Percentiles rank a stretch among this genome's conserved stretches.
These are phyloP conservation scores for Girardia tigrina DNA, from an alignment of 2,888 invertebrate genomes.

Conservation along the genomic window DNA sequence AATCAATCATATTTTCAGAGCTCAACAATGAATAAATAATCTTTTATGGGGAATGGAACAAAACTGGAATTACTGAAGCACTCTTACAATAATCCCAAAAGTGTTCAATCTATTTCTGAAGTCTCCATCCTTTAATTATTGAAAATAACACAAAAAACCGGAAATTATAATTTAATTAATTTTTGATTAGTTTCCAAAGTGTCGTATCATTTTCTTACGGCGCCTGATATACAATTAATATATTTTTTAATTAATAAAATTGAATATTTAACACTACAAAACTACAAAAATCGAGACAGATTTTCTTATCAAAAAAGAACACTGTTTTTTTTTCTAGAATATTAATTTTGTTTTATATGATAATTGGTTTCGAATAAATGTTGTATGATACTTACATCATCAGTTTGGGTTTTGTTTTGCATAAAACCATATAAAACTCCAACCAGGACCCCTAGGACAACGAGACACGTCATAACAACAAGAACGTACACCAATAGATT, in stretches of 20 bases:
- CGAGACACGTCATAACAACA: conserved; percentile 9
- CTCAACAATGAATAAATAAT: no score
- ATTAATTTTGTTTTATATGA: no score
- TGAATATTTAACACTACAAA: no score
- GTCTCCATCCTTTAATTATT: conserved; percentile 18
- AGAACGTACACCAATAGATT: not conserved
- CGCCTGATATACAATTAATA: conserved; percentile 23
- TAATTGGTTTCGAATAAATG: no score
- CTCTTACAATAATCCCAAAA: not conserved
- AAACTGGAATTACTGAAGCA: not conserved
- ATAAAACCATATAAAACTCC: not conserved
- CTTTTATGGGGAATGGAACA: no score
- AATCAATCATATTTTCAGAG: no score
- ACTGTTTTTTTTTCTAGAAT: no score
- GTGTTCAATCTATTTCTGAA: not conserved
- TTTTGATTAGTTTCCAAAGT: conserved; percentile 16
- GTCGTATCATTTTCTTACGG: not conserved
- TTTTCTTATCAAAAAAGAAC: no score
- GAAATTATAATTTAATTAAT: conserved; percentile 17
- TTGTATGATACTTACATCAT: conserved; percentile 8
- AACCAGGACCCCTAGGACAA: not conserved
- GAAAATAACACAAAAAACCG: conserved; percentile 16
- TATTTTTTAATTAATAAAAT: no score
- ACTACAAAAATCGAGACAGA: no score
- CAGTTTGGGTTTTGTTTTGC: not conserved